Base-by-base conservation (phyloP, 2,888 invertebrate genomes). In the Archaeoteleia sp. region DNA sequence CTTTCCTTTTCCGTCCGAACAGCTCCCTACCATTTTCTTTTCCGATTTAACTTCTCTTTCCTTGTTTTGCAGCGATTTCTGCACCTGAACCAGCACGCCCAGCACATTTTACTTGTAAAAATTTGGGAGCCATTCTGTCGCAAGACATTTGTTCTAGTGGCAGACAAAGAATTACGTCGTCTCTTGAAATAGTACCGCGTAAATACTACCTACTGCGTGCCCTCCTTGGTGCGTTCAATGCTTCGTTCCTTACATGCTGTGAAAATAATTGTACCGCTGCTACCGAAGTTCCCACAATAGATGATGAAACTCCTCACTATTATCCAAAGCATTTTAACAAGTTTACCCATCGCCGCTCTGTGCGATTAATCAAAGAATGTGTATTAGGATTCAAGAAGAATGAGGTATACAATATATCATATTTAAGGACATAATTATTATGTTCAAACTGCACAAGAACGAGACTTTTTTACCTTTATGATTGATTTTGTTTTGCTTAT, bases 271-370 rank as follows among this genome's bases (percentile, higher is more conserved):
- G 29, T 15, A 29, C 27, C 7, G 15, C 9, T 8, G 15, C 20
- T 5, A 20, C 20, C 5, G 20, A 20, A 5, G 39, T 46, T 61
- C 53, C 32, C 53, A 54, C 54, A 62, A 54, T 42, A 27, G 20
- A 35, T 29, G n/a, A 29, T 15, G 30, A 3, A 27, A 34, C 37
- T 14, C 27, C 30, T 39, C 27, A 25, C 46, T 14, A 32, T 39
- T 40, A 46, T 62, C 32, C 39, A 35, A 48, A 48, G 48, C 37
- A 54, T 42, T 63, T 57, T 57, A 63, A 63, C 48, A 45, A 57
- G 55, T 49, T 35, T 25, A 29, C 53, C 12, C 37, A 35, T 60
- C 43, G 9, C 14, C 14, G 14, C 30, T 10, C 43, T 30, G 43
- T 29, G 29, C 20, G 20, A 43, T 29, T 43, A 30, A 43, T 43